Percentiles rank a stretch among this genome's conserved stretches.
Conservation (phyloP, 2,888 invertebrate species). For the Hedya salicella region DNA sequence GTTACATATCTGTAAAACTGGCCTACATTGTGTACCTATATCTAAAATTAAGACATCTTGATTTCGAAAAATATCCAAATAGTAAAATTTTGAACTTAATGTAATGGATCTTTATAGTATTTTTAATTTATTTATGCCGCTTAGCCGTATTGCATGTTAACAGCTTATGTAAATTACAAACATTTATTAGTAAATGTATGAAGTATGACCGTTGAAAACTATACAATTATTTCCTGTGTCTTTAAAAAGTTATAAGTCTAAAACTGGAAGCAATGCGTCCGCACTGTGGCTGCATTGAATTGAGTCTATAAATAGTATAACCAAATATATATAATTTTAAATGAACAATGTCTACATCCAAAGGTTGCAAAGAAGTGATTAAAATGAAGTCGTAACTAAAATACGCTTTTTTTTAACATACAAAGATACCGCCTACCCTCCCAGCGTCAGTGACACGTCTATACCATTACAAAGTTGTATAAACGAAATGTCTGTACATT, state of each 20-base stretch:
- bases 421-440: conserved; percentile 1
- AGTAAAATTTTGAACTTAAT: background rate
- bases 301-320: conserved; percentile 64
- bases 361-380: conserved; percentile 75
- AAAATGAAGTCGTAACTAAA: conserved; percentile 65
- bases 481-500: too few relatives aligned
- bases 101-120: conserved; percentile 21
- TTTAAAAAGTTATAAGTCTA: conserved; percentile 44
- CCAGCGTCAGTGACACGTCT: too few relatives aligned
- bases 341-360: conserved; percentile 70
- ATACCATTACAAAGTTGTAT: too few relatives aligned
- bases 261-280: conserved; percentile 35
- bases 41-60: background rate
- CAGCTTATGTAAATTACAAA: conserved; percentile 39
- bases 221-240: conserved; percentile 63
- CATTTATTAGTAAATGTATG: conserved; percentile 51
- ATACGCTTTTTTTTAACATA: conserved; percentile 47
- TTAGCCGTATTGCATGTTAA: conserved; percentile 34
- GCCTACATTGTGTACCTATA: too few relatives aligned
- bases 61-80: background rate
- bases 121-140: conserved; percentile 30
- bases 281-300: conserved; percentile 23
- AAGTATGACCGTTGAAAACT: conserved; percentile 54
- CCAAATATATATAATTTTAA: conserved; percentile 62
- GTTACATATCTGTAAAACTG: too few relatives aligned